A percentile compares a stretch with the other conserved stretches of the same genome.
These are phyloP conservation scores for Dascillus cervinus DNA, from an alignment of 2,888 invertebrate genomes.

Conservation along the genomic window DNA sequence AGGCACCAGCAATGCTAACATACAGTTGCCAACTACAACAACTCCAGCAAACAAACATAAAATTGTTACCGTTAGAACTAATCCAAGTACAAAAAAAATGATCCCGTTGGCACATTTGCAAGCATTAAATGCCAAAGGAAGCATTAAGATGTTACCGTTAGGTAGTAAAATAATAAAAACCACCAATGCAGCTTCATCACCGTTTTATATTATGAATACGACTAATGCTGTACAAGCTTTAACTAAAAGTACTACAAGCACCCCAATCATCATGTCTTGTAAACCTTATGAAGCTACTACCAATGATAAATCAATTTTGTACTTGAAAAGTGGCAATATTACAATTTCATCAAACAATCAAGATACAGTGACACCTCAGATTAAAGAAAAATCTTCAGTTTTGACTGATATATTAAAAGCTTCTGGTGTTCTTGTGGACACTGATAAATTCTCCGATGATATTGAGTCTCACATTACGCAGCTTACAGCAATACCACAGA, in stretches of 20 bases:
- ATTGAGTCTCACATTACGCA: slow-evolving; percentile 23
- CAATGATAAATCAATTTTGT: slow-evolving; percentile 4
- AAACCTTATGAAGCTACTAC: slow-evolving; percentile 15
- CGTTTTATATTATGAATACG: slow-evolving; percentile 32
- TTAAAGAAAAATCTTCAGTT: slow-evolving; percentile 17
- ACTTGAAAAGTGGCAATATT: not conserved
- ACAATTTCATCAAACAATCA: not conserved
- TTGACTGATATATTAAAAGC: slow-evolving; percentile 23
- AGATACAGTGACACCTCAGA: not conserved
- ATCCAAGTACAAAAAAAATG: slow-evolving; percentile 32
- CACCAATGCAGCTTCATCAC: slow-evolving; percentile 26
- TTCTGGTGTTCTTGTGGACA: slow-evolving; percentile 18
- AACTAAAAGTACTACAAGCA: slow-evolving; percentile 21
- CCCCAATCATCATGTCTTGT: slow-evolving; percentile 20
- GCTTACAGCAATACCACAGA: slow-evolving; percentile 18
- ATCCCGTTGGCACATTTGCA: slow-evolving; percentile 39
- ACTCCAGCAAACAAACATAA: slow-evolving; percentile 32
- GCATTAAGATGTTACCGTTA: slow-evolving; percentile 37
- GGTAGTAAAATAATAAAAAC: slow-evolving; percentile 36
- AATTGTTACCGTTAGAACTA: slow-evolving; percentile 37
- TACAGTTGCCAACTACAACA: slow-evolving; percentile 21
- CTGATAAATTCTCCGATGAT: slow-evolving; percentile 15
- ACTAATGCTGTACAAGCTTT: slow-evolving; percentile 16
- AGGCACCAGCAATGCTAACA: slow-evolving; percentile 10
- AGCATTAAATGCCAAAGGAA: slow-evolving; percentile 38